Percentiles rank a stretch among this genome's conserved stretches.
phyloP scores from a whole-genome alignment of 1,140 invertebrate genomes.

The Drosophila ficusphila region DNA sequence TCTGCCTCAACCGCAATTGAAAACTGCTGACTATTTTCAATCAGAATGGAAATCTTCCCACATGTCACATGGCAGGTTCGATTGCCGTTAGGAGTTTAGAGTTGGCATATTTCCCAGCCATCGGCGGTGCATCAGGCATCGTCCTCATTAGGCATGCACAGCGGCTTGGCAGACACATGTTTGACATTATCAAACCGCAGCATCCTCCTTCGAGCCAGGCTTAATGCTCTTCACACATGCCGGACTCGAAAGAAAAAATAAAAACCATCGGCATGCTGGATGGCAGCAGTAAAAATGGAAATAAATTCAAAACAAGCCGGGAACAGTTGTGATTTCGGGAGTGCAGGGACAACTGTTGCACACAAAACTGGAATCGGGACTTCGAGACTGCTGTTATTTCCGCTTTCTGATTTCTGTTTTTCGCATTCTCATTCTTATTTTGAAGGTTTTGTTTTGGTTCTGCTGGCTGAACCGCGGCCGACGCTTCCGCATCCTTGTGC shows the following conservation, averaged over 20 bases:
- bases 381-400: constrained; percentile 64
- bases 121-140: constrained; percentile 9
- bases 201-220: constrained; percentile 32
- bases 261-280: constrained; percentile 33
- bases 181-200: constrained; percentile 76
- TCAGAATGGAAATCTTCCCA: constrained; percentile 20
- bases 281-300: constrained; percentile 59
- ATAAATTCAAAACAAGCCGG: constrained; percentile 62
- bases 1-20: not conserved
- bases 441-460: constrained; percentile 71
- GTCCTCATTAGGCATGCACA: constrained; percentile 48
- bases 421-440: constrained; percentile 43
- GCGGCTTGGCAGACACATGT: constrained; percentile 62
- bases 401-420: constrained; percentile 45
- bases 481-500: constrained; percentile 66
- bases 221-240: constrained; percentile 67
- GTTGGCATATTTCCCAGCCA: constrained; percentile 39
- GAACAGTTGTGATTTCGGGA: constrained; percentile 71
- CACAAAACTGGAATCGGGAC: constrained; percentile 40
- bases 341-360: constrained; percentile 69
- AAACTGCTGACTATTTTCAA: not conserved
- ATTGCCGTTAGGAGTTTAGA: constrained; percentile 52
- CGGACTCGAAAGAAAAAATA: constrained; percentile 12
- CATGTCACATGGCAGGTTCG: constrained; percentile 17
- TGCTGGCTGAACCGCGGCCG: constrained; percentile 23